Percentiles rank a stretch among this genome's conserved stretches.
Evolutionary conservation across 2,888 invertebrate genomes (phyloP).

Genomic region (Ophion ellenae): DNA sequence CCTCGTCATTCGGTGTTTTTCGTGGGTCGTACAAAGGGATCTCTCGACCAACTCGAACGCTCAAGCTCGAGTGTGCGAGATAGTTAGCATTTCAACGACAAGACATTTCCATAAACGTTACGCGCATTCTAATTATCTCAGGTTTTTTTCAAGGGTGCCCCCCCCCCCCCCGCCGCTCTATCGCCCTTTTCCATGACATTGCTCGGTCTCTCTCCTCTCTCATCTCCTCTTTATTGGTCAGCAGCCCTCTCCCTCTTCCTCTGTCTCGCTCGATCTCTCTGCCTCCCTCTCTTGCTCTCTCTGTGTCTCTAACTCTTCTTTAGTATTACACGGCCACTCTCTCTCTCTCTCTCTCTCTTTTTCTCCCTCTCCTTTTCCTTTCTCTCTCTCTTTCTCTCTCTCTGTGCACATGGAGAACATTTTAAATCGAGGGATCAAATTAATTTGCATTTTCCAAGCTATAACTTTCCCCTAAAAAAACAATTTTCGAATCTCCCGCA

Average conservation of each 20-base stretch:
- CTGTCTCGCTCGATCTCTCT: no score
- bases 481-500: not conserved
- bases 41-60: slow-evolving; percentile 49
- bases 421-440: not conserved
- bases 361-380: slow-evolving; percentile 36
- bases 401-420: slow-evolving; percentile 25
- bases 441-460: not conserved
- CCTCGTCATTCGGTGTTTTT: slow-evolving; percentile 47
- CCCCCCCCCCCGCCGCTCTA: not conserved
- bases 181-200: not conserved
- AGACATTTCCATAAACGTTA: slow-evolving; percentile 68
- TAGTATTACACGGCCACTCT: slow-evolving; percentile 25
- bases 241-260: no score
- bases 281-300: no score
- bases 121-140: slow-evolving; percentile 65
- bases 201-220: not conserved
- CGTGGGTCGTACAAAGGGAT: slow-evolving; percentile 57
- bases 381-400: slow-evolving; percentile 11
- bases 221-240: no score
- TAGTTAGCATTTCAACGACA: slow-evolving; percentile 68
- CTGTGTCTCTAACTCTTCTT: not conserved
- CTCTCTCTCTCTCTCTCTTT: slow-evolving; percentile 8
- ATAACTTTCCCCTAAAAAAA: not conserved
- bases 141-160: slow-evolving; percentile 33
- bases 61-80: slow-evolving; percentile 62